Percentiles rank a stretch among this genome's conserved stretches.
Evolutionary conservation across 2,113 vertebrate species (phyloP).

Genomic region (Chrysemys picta): DNA sequence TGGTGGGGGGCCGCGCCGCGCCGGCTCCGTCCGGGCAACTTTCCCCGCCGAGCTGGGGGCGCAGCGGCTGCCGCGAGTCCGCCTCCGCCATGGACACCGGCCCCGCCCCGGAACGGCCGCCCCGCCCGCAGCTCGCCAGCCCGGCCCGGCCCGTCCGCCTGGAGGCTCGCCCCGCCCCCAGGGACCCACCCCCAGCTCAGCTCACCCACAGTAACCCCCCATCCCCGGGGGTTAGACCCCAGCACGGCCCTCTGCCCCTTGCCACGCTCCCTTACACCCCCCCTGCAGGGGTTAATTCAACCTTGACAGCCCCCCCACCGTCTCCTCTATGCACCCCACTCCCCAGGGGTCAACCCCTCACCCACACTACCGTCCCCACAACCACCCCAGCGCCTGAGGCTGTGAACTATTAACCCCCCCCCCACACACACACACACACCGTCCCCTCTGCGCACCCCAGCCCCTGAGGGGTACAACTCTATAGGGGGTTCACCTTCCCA

Average conservation of each 20-base stretch:
- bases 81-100: constrained; percentile 13
- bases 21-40: not conserved
- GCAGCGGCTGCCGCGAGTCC: not conserved
- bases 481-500: not conserved
- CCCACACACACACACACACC: no score
- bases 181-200: not conserved
- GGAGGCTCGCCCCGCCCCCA: not conserved
- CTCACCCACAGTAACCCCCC: not conserved
- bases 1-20: not conserved
- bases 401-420: not conserved
- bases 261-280: no score
- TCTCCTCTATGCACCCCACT: not conserved
- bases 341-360: not conserved
- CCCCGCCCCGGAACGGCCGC: not conserved
- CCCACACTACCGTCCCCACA: not conserved
- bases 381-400: not conserved
- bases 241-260: no score
- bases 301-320: not conserved
- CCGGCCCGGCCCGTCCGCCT: no score
- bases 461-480: no score
- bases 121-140: constrained; percentile 20
- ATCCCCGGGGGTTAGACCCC: not conserved
- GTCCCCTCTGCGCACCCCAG: no score
- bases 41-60: not conserved
- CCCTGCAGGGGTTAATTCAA: not conserved